phyloP scores from a whole-genome alignment of 2,797 vertebrate species.

The Anabacerthia variegaticeps region DNA sequence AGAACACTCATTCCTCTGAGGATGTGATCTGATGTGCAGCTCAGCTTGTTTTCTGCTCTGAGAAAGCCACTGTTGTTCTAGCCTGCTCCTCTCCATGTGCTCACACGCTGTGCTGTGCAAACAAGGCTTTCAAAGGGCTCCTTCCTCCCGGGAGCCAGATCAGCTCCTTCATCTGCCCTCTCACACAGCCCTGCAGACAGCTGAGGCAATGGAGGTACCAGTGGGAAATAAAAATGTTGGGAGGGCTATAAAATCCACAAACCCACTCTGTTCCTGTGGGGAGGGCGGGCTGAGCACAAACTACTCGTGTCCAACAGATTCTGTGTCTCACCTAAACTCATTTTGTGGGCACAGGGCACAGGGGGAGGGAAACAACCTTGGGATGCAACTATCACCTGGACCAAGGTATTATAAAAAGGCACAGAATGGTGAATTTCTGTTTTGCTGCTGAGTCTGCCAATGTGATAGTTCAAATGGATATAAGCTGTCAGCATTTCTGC shows the following conservation, averaged over 20 bases:
- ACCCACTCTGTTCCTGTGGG: accelerated
- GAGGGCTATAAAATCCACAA: background rate
- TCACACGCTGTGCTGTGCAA: background rate
- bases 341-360: background rate
- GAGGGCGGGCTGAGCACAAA: background rate
- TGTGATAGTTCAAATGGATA: background rate
- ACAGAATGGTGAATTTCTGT: background rate
- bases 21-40: background rate
- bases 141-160: background rate
- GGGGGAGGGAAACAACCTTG: background rate
- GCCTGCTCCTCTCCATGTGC: background rate
- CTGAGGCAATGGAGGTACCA: background rate
- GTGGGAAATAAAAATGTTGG: background rate
- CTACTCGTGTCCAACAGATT: background rate
- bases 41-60: background rate
- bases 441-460: background rate
- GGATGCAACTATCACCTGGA: background rate
- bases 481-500: background rate
- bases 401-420: background rate
- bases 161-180: background rate
- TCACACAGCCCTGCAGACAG: background rate
- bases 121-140: background rate
- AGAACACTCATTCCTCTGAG: background rate
- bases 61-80: background rate
- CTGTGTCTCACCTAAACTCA: background rate